These are phyloP conservation scores for Carassius auratus DNA, from an alignment of 2,113 vertebrate species.

Conservation along the genomic window DNA sequence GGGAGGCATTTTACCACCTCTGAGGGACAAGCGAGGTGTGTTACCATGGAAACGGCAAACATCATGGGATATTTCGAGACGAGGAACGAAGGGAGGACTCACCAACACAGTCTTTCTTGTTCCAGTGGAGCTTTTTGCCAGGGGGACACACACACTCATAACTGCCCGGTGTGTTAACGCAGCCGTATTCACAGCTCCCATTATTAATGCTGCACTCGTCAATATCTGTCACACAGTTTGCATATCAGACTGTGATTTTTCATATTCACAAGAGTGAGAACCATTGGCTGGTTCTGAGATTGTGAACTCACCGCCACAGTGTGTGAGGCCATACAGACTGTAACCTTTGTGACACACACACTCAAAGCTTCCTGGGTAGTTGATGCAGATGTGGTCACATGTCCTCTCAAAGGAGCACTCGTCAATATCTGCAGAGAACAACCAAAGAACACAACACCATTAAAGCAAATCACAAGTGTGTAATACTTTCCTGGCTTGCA, in stretches of 20 bases:
- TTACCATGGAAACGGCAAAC: slow-evolving; percentile 61
- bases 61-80: not conserved
- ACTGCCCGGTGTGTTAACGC: slow-evolving; percentile 87
- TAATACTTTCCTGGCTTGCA: not conserved
- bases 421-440: slow-evolving; percentile 82
- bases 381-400: slow-evolving; percentile 94
- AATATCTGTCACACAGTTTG: slow-evolving; percentile 75
- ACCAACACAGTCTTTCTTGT: slow-evolving; percentile 94
- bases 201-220: slow-evolving; percentile 93
- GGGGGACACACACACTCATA: slow-evolving; percentile 89
- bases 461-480: not conserved
- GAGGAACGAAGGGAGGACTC: slow-evolving; percentile 60
- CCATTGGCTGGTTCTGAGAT: not conserved
- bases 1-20: slow-evolving; percentile 87
- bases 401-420: slow-evolving; percentile 96
- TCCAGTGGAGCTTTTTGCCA: slow-evolving; percentile 91
- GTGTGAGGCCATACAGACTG: slow-evolving; percentile 89
- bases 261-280: not conserved
- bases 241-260: not conserved
- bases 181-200: slow-evolving; percentile 86
- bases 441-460: not conserved
- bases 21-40: slow-evolving; percentile 74
- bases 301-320: slow-evolving; percentile 90
- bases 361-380: slow-evolving; percentile 92
- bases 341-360: slow-evolving; percentile 91